Evolutionary conservation across 2,888 invertebrate species (phyloP).

Genomic region (Auanema freiburgensis): DNA sequence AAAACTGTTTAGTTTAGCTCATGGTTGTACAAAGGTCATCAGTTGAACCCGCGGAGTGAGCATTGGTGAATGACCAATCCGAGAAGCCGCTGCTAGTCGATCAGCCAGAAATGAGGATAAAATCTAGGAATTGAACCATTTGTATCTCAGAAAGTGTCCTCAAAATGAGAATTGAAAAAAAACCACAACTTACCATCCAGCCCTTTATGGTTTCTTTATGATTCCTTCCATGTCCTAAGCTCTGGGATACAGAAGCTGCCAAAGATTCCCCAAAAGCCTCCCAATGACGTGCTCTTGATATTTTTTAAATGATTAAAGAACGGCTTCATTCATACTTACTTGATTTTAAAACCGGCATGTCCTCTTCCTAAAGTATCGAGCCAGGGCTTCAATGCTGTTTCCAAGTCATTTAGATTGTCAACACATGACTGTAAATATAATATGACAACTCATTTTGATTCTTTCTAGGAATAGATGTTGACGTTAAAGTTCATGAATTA

Average conservation of each 20-base stretch:
- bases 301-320: too few relatives aligned
- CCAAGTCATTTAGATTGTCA: conserved; percentile 52
- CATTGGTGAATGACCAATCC: conserved; percentile 36
- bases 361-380: conserved; percentile 51
- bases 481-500: neutral
- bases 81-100: conserved; percentile 42
- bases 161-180: neutral
- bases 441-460: neutral
- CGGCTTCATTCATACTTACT: conserved; percentile 25
- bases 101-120: conserved; percentile 56
- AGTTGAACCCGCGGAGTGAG: conserved; percentile 53
- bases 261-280: conserved; percentile 55
- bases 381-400: conserved; percentile 50
- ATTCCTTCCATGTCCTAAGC: conserved; percentile 49
- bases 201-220: conserved; percentile 55
- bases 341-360: conserved; percentile 52
- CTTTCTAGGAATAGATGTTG: neutral
- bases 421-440: conserved; percentile 36
- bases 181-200: conserved; percentile 39
- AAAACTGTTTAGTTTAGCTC: neutral
- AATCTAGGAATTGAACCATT: conserved; percentile 17
- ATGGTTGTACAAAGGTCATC: conserved; percentile 36
- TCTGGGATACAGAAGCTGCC: conserved; percentile 41
- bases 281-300: conserved; percentile 50
- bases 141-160: conserved; percentile 1